phyloP scores from a whole-genome alignment of 2,113 vertebrate species.

The Rallus limicola region DNA sequence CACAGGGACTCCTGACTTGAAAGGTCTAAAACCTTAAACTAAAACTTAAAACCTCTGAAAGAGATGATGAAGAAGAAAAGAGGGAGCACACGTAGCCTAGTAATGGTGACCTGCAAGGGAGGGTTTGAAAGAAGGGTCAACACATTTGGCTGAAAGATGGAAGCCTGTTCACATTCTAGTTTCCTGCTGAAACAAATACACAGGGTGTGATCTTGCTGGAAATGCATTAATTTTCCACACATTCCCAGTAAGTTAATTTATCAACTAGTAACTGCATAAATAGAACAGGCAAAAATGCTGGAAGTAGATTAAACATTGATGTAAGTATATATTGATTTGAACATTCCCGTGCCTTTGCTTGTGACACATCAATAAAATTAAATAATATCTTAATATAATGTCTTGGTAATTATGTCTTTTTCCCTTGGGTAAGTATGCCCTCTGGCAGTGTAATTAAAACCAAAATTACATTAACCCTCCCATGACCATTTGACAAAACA shows the following conservation, averaged over 20 bases:
- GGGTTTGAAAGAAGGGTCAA: background rate
- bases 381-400: conserved; percentile 79
- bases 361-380: conserved; percentile 73
- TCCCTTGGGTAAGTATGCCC: conserved; percentile 14
- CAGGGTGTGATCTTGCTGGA: conserved; percentile 32
- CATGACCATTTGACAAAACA: conserved; percentile 28
- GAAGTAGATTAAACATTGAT: conserved; percentile 77
- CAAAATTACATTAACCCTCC: conserved; percentile 63
- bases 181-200: conserved; percentile 29
- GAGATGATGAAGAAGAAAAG: background rate
- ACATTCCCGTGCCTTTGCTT: conserved; percentile 55
- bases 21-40: background rate
- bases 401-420: conserved; percentile 48
- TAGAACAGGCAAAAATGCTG: conserved; percentile 65
- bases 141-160: background rate
- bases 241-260: conserved; percentile 68
- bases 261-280: conserved; percentile 74
- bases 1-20: background rate
- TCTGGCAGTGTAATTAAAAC: conserved; percentile 54
- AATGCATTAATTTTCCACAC: conserved; percentile 60
- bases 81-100: background rate
- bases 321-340: conserved; percentile 62
- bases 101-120: background rate
- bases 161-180: background rate
- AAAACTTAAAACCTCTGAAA: background rate